phyloP scores from a whole-genome alignment of 2,888 invertebrate genomes.

The Conus canariensis region DNA sequence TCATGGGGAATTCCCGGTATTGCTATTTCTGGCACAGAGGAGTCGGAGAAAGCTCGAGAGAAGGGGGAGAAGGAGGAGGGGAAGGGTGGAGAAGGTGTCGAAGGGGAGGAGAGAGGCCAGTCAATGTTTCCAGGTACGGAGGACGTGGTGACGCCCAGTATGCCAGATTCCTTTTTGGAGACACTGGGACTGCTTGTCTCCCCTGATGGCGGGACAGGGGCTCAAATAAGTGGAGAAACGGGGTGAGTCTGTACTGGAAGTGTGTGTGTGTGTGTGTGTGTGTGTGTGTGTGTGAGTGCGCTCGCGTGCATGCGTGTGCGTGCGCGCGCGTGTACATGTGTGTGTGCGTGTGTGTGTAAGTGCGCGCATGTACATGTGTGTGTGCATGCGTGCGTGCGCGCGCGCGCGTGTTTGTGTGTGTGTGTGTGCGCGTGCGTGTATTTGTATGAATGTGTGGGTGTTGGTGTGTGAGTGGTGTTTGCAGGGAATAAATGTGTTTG shows the following conservation, averaged over 20 bases:
- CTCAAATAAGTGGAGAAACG: too few species aligned
- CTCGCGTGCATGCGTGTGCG: neutral
- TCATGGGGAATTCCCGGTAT: neutral
- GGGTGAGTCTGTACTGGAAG: neutral
- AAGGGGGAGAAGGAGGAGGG: neutral
- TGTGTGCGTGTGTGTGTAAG: neutral
- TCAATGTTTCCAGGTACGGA: neutral
- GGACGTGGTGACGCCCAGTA: neutral
- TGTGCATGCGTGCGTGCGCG: neutral
- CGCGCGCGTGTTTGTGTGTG: neutral
- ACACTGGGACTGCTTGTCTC: neutral
- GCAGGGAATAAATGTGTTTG: too few species aligned
- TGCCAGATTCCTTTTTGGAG: neutral
- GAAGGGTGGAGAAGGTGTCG: neutral
- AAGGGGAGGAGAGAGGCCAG: neutral
- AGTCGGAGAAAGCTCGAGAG: neutral
- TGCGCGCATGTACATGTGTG: neutral
- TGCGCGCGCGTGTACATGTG: neutral
- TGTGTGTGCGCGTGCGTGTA: slow-evolving; percentile 9
- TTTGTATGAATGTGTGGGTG: neutral
- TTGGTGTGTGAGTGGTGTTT: too few species aligned
- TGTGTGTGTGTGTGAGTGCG: slow-evolving; percentile 4
- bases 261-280: slow-evolving; percentile 1
- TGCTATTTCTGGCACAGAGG: neutral
- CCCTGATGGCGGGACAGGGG: too few species aligned